Percentiles rank a stretch among this genome's conserved stretches.
Evolutionary conservation across 2,113 vertebrate species (phyloP).

Genomic region (Tragulus kanchil): DNA sequence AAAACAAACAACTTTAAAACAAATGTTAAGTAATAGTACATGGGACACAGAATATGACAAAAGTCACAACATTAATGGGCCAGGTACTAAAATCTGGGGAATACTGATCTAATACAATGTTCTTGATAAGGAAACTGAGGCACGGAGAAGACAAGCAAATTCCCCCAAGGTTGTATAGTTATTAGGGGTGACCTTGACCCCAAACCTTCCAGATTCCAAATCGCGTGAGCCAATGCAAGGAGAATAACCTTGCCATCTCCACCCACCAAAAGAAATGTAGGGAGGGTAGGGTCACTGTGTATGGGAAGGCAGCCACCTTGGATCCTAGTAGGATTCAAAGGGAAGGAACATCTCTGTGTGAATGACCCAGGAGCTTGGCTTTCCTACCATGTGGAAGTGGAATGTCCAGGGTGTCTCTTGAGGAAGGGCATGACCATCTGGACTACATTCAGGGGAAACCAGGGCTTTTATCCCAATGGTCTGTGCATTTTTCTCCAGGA

Average conservation of each 20-base stretch:
- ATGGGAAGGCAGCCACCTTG: not conserved
- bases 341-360: not conserved
- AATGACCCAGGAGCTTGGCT: not conserved
- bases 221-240: not conserved
- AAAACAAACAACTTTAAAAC: not conserved
- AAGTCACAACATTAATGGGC: not conserved
- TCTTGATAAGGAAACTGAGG: not conserved
- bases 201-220: not conserved
- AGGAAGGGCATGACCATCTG: not conserved
- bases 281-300: rapidly evolving
- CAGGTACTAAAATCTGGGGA: not conserved
- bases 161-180: not conserved
- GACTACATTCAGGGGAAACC: not conserved
- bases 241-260: not conserved
- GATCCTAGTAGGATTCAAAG: not conserved
- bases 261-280: not conserved
- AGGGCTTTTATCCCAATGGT: not conserved
- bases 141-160: not conserved
- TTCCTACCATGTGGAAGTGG: not conserved
- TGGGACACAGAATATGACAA: not conserved
- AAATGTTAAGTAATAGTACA: not conserved
- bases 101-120: not conserved
- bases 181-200: not conserved
- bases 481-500: not conserved
- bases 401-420: not conserved